Evolutionary conservation across 1,140 invertebrate species (phyloP), one percentile per base, ranked within the genome.

Genomic region (Pogonognathellus flavescens): DNA sequence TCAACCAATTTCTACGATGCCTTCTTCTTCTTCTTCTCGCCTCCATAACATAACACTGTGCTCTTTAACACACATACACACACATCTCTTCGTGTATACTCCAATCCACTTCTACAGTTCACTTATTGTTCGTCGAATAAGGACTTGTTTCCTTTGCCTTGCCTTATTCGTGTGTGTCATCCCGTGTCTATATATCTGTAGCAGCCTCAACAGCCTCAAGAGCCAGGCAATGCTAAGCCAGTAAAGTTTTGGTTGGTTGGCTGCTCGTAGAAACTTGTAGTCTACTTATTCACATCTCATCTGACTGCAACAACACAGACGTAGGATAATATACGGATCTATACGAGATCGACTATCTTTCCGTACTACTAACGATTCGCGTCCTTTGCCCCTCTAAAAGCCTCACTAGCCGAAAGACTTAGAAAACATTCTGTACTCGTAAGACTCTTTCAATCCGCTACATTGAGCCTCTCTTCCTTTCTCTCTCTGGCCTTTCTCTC

Each of bases 31-130:
- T n/a, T 20, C 50, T 31, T 22, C 80, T 41, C 31, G 2, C 1
- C 1, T 41, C 31, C 31, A 41, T 41, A 41, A 55, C 22, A 16
- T 82, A 52, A 52, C 41, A 50, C 31, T 82, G 20, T 59, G 55
- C 81, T 62, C 22, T 82, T 62, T 82, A 31, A 50, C 50, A 60
- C 50, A 52, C 41, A 11, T 50, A 14, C n/a, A 80, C n/a, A 80
- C 50, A 25, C 50, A 20, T n/a, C n/a, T n/a, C n/a, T n/a, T n/a
- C n/a, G n/a, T n/a, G 41, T 20, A 16, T 11, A 80, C 8, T 52
- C 0, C n/a, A 52, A 10, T 80, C 49, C 41, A 53, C 50, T 80
- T 80, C 57, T 20, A 60, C 57, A 60, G 2, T n/a, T 60, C 16
- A 60, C 2, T 41, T 41, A 41, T 41, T 41, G 31, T 41, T 41